Percentiles rank a stretch among this genome's conserved stretches.
Evolutionary conservation across 1,140 invertebrate genomes (phyloP).

Genomic region (Zophobas atratus): DNA sequence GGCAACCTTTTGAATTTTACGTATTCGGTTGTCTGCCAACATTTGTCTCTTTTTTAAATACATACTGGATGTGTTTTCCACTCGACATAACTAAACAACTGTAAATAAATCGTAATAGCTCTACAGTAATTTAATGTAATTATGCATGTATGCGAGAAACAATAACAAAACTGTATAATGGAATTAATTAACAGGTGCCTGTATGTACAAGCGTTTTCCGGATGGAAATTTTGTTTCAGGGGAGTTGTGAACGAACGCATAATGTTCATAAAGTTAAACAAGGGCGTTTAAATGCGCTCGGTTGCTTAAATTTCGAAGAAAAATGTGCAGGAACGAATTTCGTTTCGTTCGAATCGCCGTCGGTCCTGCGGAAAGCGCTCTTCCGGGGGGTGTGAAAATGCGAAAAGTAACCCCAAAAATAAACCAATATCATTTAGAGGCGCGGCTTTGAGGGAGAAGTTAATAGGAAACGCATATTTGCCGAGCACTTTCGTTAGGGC

Average conservation of each 20-base stretch:
- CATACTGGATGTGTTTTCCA: conserved; percentile 8
- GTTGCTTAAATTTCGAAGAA: background rate
- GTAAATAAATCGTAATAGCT: conserved; percentile 42
- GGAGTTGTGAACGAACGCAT: conserved; percentile 6
- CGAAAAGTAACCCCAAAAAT: conserved; percentile 45
- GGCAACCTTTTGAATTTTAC: conserved; percentile 29
- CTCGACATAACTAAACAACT: conserved; percentile 32
- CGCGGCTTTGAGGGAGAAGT: conserved; percentile 49
- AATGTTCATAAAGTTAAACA: background rate
- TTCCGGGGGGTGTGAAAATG: conserved; percentile 39
- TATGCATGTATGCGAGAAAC: conserved; percentile 41
- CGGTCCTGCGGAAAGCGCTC: no score
- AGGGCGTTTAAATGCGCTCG: background rate
- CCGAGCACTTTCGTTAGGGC: conserved; percentile 54
- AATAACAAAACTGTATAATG: conserved; percentile 40
- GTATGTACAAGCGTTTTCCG: conserved; percentile 14
- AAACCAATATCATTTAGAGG: conserved; percentile 49
- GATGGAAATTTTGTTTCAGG: conserved; percentile 33
- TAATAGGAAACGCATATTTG: conserved; percentile 50
- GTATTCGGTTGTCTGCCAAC: conserved; percentile 19
- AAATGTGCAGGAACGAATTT: background rate
- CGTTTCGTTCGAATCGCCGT: background rate
- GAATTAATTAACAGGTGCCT: conserved; percentile 40
- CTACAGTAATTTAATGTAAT: conserved; percentile 34
- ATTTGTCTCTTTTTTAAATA: conserved; percentile 9